These are phyloP conservation scores for Amniataba percoides DNA, from an alignment of 2,797 vertebrate species.

Conservation along the genomic window DNA sequence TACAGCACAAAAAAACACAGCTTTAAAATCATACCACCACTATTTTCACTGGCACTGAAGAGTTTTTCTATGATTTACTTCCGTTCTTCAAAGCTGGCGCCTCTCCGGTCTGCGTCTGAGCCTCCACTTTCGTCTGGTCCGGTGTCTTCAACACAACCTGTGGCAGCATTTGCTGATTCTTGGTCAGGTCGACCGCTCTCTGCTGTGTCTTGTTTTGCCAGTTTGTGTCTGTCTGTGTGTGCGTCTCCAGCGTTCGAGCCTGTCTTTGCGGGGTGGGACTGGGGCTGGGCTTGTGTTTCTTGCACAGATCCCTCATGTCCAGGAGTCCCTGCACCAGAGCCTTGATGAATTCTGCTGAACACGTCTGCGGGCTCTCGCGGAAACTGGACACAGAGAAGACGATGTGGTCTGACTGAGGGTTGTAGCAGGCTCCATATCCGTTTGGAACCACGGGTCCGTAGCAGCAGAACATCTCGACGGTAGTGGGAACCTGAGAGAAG, in stretches of 20 bases:
- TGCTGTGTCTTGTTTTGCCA: conserved; percentile 58
- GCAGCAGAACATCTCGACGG: conserved; percentile 96
- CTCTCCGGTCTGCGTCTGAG: conserved; percentile 58
- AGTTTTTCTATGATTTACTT: conserved; percentile 41
- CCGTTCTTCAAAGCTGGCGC: conserved; percentile 35
- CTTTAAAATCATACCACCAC: conserved; percentile 23
- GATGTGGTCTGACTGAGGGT: conserved; percentile 92
- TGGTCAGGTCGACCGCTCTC: conserved; percentile 24
- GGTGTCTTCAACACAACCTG: conserved; percentile 60
- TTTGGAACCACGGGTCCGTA: conserved; percentile 95
- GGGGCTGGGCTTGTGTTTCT: conserved; percentile 56
- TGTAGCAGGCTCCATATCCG: conserved; percentile 95
- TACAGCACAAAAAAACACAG: conserved; percentile 32
- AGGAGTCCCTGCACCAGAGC: conserved; percentile 88
- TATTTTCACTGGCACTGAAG: conserved; percentile 11
- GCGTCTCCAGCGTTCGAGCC: conserved; percentile 45
- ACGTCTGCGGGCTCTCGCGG: conserved; percentile 88
- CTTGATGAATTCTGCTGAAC: conserved; percentile 87
- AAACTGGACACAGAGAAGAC: conserved; percentile 96
- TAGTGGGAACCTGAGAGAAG: conserved; percentile 91
- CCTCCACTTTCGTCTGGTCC: conserved; percentile 53
- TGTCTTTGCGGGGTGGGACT: conserved; percentile 23
- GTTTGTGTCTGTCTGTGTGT: conserved; percentile 63
- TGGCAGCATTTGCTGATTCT: conserved; percentile 47
- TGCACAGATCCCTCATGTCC: conserved; percentile 90